A percentile compares a stretch with the other conserved stretches of the same genome.
These are phyloP conservation scores for Dendrophyllia cribrosa DNA, from an alignment of 64 coral and sea anemone species.

Conservation along the genomic window DNA sequence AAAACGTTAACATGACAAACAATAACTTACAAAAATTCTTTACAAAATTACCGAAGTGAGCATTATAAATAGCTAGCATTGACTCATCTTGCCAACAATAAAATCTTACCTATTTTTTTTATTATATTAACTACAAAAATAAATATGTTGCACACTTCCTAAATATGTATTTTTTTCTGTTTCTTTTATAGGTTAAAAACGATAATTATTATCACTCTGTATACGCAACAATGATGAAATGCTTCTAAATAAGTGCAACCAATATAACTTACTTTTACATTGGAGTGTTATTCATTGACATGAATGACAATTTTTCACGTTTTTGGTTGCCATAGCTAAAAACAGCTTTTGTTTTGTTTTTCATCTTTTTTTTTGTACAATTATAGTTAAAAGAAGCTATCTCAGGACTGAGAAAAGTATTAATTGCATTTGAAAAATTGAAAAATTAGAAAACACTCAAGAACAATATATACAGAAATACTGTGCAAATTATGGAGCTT, in stretches of 20 bases:
- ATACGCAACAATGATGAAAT: not conserved
- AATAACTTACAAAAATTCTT: constrained; percentile 27
- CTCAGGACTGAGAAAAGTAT: not conserved
- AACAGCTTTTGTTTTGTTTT: constrained; percentile 1
- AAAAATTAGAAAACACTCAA: constrained; percentile 32
- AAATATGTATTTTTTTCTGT: not conserved
- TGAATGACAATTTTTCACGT: not conserved
- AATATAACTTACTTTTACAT: not conserved
- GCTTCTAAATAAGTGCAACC: not conserved
- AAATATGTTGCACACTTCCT: constrained; percentile 2
- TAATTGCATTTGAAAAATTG: constrained; percentile 7
- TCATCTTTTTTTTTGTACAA: not conserved
- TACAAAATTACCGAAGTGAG: constrained; percentile 7
- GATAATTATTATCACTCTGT: not conserved
- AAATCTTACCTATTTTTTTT: not conserved
- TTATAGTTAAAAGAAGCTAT: constrained; percentile 40
- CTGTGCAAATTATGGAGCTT: not conserved
- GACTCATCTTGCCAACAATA: not conserved
- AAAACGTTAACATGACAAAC: constrained; percentile 17
- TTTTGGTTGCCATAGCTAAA: not conserved
- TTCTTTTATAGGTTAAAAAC: constrained; percentile 19
- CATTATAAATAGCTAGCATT: constrained; percentile 28
- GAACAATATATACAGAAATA: constrained; percentile 11
- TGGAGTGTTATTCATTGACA: not conserved
- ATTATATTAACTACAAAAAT: constrained; percentile 13